These are phyloP conservation scores for Fissipunctia ypsillon DNA, from an alignment of 2,888 invertebrate species.

Conservation along the genomic window DNA sequence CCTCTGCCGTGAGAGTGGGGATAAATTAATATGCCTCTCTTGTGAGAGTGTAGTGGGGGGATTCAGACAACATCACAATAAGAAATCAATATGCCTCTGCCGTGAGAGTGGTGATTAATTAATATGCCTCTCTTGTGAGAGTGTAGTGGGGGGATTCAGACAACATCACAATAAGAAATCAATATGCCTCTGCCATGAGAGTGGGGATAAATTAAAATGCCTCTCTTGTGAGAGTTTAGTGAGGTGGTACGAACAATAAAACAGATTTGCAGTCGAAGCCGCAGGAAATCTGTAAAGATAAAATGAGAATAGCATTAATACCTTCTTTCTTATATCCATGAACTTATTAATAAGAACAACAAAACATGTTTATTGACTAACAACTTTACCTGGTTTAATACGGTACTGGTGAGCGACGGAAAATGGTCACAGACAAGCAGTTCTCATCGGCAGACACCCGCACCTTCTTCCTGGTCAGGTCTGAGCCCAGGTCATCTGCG, in stretches of 20 bases:
- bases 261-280: not conserved
- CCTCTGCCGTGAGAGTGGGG: too few relatives aligned
- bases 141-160: not conserved
- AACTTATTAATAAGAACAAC: not conserved
- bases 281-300: conserved; percentile 8
- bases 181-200: too few relatives aligned
- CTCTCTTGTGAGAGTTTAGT: too few relatives aligned
- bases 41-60: too few relatives aligned
- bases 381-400: conserved; percentile 2
- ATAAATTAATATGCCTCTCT: too few relatives aligned
- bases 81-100: too few relatives aligned
- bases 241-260: not conserved
- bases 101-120: not conserved
- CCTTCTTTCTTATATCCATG: too few relatives aligned
- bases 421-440: not conserved
- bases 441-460: conserved; percentile 2
- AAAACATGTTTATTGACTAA: not conserved
- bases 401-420: not conserved
- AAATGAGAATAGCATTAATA: not conserved
- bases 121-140: not conserved
- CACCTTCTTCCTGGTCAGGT: not conserved
- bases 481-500: not conserved
- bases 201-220: too few relatives aligned
- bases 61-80: too few relatives aligned
- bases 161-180: too few relatives aligned